Percentiles rank a stretch among this genome's conserved stretches.
Conservation (phyloP, 2,888 invertebrate genomes). For the Lepidonotus clava region DNA sequence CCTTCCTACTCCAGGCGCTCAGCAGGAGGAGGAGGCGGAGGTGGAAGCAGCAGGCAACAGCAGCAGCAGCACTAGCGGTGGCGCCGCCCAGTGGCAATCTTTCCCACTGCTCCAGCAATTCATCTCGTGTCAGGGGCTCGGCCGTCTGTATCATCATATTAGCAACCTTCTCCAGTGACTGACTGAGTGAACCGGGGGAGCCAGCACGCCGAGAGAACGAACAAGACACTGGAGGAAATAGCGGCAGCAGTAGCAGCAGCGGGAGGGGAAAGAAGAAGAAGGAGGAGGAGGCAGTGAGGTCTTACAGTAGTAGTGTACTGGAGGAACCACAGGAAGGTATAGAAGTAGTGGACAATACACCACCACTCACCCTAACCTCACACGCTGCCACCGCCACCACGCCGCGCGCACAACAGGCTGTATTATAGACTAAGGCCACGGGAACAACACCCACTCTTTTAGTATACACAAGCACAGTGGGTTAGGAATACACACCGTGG, state of each 20-base stretch:
- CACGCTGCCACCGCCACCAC: too few relatives aligned
- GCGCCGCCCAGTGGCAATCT: background rate
- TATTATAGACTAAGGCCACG: too few relatives aligned
- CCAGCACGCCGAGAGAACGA: background rate
- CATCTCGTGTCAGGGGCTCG: background rate
- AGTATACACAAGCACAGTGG: background rate
- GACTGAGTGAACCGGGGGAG: slow-evolving; percentile 11
- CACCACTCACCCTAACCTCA: too few relatives aligned
- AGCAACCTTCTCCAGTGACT: slow-evolving; percentile 9
- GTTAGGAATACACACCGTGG: background rate
- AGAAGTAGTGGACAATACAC: background rate
- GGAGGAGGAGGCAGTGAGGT: too few relatives aligned
- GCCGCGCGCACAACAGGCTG: too few relatives aligned
- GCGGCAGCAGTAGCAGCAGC: background rate
- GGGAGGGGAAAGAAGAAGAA: too few relatives aligned
- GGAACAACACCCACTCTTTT: background rate
- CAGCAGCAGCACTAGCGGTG: background rate
- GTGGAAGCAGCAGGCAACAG: too few relatives aligned
- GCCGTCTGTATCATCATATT: slow-evolving; percentile 28
- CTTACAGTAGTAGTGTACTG: too few relatives aligned
- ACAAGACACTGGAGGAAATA: slow-evolving; percentile 2
- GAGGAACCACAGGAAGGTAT: background rate
- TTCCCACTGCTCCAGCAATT: slow-evolving; percentile 1
- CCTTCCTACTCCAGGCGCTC: too few relatives aligned
- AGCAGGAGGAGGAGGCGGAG: too few relatives aligned